Evolutionary conservation across 2,113 vertebrate genomes (phyloP).

Genomic region (Eretmochelys imbricata): DNA sequence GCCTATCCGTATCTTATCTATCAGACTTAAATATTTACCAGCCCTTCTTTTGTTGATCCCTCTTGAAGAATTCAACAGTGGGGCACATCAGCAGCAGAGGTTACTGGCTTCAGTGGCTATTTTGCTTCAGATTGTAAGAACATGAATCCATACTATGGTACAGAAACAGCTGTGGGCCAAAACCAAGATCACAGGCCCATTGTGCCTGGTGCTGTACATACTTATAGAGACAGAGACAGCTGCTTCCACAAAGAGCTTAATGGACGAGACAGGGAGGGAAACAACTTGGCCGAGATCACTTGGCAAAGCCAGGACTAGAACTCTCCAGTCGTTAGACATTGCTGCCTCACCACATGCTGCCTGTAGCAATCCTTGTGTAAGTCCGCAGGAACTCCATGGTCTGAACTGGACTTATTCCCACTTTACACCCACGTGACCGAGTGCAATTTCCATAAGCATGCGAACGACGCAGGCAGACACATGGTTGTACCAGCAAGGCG

Average conservation of each 20-base stretch:
- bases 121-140: background rate
- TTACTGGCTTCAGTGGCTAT: background rate
- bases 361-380: background rate
- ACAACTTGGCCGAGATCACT: background rate
- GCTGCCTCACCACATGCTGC: background rate
- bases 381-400: background rate
- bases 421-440: no score
- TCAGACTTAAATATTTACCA: background rate
- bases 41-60: background rate
- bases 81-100: background rate
- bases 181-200: background rate
- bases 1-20: background rate
- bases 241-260: background rate
- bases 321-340: background rate
- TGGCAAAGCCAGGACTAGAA: background rate
- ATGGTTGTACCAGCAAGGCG: background rate
- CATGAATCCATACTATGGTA: background rate
- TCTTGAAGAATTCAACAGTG: background rate
- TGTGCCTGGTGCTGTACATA: background rate
- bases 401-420: background rate
- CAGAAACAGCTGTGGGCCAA: background rate
- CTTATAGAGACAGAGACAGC: background rate
- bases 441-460: background rate
- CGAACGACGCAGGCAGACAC: background rate
- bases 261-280: background rate